Conservation (phyloP, 1,140 invertebrate species). For the Drosophila hydei region DNA sequence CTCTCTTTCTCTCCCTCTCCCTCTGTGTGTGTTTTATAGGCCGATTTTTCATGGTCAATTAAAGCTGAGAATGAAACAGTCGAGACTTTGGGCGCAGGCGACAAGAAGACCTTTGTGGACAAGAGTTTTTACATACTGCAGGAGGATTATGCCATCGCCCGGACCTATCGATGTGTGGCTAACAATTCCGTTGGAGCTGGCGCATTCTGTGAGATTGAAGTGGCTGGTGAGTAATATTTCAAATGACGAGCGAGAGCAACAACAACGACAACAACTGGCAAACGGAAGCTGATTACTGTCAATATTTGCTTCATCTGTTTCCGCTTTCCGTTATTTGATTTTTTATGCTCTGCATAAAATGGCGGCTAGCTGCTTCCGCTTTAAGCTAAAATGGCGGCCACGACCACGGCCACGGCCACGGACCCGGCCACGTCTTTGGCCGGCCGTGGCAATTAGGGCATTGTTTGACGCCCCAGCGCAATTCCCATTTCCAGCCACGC, state of each 20-base stretch:
- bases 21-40: conserved; percentile 54
- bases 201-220: conserved; percentile 90
- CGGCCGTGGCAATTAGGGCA: conserved; percentile 59
- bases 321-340: conserved; percentile 25
- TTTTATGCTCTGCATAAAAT: conserved; percentile 37
- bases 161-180: conserved; percentile 93
- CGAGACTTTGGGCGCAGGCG: conserved; percentile 83
- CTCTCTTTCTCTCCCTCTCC: conserved; percentile 5
- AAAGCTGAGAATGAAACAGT: conserved; percentile 92
- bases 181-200: conserved; percentile 92
- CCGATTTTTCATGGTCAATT: conserved; percentile 93
- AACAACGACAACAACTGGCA: background rate
- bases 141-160: conserved; percentile 80
- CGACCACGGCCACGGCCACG: no score
- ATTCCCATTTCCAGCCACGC: conserved; percentile 31
- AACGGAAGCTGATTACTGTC: conserved; percentile 64
- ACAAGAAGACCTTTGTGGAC: conserved; percentile 48
- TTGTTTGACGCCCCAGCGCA: conserved; percentile 39
- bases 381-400: conserved; percentile 39
- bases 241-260: no score
- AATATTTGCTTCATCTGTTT: conserved; percentile 68
- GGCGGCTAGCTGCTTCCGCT: conserved; percentile 43
- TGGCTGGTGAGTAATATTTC: conserved; percentile 87
- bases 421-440: conserved; percentile 13
- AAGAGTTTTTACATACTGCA: conserved; percentile 71